A percentile compares a stretch with the other conserved stretches of the same genome.
These are phyloP conservation scores for Cheilinus undulatus DNA, from an alignment of 2,113 vertebrate species.

Conservation along the genomic window DNA sequence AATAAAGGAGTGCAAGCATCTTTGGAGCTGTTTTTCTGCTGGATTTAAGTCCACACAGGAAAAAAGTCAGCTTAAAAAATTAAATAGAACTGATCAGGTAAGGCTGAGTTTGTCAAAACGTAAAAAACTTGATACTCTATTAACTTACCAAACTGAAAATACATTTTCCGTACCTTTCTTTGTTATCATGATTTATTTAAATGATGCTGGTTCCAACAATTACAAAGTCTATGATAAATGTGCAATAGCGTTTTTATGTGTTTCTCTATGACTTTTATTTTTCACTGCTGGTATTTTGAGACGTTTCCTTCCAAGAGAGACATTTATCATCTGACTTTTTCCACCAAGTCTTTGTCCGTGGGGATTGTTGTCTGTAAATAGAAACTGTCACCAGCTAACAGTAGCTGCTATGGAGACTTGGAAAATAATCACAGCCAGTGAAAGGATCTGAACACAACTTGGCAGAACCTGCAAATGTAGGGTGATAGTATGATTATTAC, in stretches of 20 bases:
- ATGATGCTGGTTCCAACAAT: slow-evolving; percentile 29
- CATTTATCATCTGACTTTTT: slow-evolving; percentile 72
- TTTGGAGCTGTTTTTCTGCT: neutral
- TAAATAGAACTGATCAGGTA: too few species aligned
- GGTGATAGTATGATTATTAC: neutral
- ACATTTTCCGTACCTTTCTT: neutral
- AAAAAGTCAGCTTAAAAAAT: too few species aligned
- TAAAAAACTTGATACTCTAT: too few species aligned
- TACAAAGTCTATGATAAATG: slow-evolving; percentile 25
- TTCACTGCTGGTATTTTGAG: slow-evolving; percentile 6
- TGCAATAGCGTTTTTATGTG: slow-evolving; percentile 13
- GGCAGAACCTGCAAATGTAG: slow-evolving; percentile 42
- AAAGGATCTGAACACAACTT: slow-evolving; percentile 50
- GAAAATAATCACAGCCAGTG: slow-evolving; percentile 69
- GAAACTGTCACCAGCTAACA: slow-evolving; percentile 59
- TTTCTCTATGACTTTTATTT: neutral
- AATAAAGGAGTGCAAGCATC: slow-evolving; percentile 12
- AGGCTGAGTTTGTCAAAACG: too few species aligned
- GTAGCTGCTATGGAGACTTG: slow-evolving; percentile 42
- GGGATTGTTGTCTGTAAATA: slow-evolving; percentile 77
- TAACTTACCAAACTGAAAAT: slow-evolving; percentile 25
- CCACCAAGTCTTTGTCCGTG: slow-evolving; percentile 59
- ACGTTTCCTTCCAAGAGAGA: slow-evolving; percentile 34
- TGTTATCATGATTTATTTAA: slow-evolving; percentile 28
- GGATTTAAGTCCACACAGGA: neutral